phyloP scores from a whole-genome alignment of 2,888 invertebrate genomes.

The Glaucopsyche alexis region DNA sequence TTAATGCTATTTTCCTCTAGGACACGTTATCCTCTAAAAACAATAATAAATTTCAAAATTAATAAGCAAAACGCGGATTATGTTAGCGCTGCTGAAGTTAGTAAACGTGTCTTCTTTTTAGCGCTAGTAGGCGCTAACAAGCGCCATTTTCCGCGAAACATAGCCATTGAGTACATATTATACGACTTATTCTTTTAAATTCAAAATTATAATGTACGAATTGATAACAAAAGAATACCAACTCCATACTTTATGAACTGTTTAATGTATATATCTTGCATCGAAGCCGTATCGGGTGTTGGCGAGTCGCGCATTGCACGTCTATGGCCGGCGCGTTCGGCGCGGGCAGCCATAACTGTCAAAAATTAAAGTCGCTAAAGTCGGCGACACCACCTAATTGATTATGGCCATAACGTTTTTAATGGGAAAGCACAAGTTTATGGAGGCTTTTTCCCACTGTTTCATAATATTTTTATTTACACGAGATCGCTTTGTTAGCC shows the following conservation, averaged over 20 bases:
- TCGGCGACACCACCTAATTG: conserved; percentile 67
- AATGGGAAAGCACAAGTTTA: conserved; percentile 54
- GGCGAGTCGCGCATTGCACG: not conserved
- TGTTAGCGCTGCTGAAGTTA: too few relatives aligned
- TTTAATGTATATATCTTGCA: not conserved
- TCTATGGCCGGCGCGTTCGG: not conserved
- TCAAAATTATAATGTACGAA: too few relatives aligned
- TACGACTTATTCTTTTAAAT: too few relatives aligned
- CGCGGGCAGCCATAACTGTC: conserved; percentile 56
- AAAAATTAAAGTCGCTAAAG: conserved; percentile 65
- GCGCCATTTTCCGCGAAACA: too few relatives aligned
- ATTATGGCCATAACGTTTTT: conserved; percentile 68
- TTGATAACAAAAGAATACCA: too few relatives aligned
- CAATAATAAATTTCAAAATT: too few relatives aligned
- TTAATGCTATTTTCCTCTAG: too few relatives aligned
- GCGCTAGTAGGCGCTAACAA: too few relatives aligned
- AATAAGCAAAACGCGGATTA: too few relatives aligned
- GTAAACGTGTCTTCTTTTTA: too few relatives aligned
- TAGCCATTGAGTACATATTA: too few relatives aligned
- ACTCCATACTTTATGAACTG: not conserved
- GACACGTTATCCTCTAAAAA: too few relatives aligned
- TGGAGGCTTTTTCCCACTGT: conserved; percentile 57
- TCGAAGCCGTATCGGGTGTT: not conserved
- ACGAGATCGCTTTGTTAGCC: conserved; percentile 60
- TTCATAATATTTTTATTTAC: conserved; percentile 60